These are phyloP conservation scores for Serilophus lunatus DNA, from an alignment of 2,113 vertebrate genomes.

Conservation along the genomic window DNA sequence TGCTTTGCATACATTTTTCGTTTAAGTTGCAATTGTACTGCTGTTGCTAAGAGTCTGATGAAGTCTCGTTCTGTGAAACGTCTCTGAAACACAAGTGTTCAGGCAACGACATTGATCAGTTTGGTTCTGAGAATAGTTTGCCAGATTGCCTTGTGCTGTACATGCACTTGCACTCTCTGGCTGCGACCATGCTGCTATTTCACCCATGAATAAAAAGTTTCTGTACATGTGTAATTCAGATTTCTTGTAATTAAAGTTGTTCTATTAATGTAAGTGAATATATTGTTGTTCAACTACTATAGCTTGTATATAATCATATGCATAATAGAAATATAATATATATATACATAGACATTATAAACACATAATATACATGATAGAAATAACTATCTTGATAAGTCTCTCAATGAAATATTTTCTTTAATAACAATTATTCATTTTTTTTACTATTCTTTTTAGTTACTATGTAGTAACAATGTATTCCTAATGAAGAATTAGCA, in stretches of 20 bases:
- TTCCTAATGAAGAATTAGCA: not conserved
- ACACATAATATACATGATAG: no score
- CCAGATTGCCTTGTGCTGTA: not conserved
- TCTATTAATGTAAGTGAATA: not conserved
- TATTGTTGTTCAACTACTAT: not conserved
- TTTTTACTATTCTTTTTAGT: not conserved
- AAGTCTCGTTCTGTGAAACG: not conserved
- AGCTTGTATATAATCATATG: no score
- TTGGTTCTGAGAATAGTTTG: not conserved
- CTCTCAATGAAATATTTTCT: not conserved
- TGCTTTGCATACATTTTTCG: not conserved
- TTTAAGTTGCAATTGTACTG: not conserved
- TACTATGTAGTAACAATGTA: not conserved
- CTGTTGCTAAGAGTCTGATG: not conserved
- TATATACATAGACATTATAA: no score
- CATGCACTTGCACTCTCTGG: not conserved
- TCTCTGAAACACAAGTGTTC: not conserved
- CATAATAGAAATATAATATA: no score
- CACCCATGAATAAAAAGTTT: not conserved
- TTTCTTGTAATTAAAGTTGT: not conserved
- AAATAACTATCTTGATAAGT: not conserved
- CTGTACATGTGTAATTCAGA: not conserved
- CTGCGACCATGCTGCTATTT: not conserved
- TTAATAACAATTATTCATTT: not conserved
- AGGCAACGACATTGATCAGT: not conserved